Percentiles rank a stretch among this genome's conserved stretches.
Evolutionary conservation across 2,888 invertebrate species (phyloP).

Genomic region (Lissonota sp.): DNA sequence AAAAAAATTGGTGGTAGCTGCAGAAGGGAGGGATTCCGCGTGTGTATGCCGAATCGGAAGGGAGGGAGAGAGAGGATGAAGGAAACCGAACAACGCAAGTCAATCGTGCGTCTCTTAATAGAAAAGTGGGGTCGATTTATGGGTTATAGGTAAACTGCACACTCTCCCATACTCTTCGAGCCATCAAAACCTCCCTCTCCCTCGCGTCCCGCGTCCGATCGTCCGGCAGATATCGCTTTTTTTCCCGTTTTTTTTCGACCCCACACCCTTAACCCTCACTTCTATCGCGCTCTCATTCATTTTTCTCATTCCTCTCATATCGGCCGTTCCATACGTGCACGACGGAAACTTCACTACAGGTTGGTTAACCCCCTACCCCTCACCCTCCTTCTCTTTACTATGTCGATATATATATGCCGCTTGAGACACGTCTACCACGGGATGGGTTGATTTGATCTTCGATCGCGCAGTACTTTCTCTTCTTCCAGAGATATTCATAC

Average conservation of each 20-base stretch:
- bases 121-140: conserved; percentile 83
- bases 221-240: conserved; percentile 77
- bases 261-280: background rate
- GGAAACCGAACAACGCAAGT: conserved; percentile 81
- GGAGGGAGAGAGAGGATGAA: conserved; percentile 67
- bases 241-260: conserved; percentile 68
- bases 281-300: conserved; percentile 39
- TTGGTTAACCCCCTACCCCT: conserved; percentile 12
- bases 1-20: conserved; percentile 27
- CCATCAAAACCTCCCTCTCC: conserved; percentile 71
- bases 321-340: conserved; percentile 55
- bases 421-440: conserved; percentile 59
- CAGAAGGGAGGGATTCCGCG: conserved; percentile 20
- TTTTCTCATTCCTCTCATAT: conserved; percentile 36
- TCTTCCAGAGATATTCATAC: conserved; percentile 35
- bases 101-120: conserved; percentile 83
- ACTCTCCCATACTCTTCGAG: conserved; percentile 71
- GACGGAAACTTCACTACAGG: conserved; percentile 56
- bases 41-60: conserved; percentile 55
- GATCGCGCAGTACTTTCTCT: conserved; percentile 48
- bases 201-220: conserved; percentile 72
- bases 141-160: conserved; percentile 82
- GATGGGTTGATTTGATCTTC: conserved; percentile 55
- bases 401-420: conserved; percentile 42
- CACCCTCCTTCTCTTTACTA: conserved; percentile 6